Percentiles rank a stretch among this genome's conserved stretches.
Conservation (phyloP, 2,888 invertebrate genomes). For the Prosopocoilus inquinatus region DNA sequence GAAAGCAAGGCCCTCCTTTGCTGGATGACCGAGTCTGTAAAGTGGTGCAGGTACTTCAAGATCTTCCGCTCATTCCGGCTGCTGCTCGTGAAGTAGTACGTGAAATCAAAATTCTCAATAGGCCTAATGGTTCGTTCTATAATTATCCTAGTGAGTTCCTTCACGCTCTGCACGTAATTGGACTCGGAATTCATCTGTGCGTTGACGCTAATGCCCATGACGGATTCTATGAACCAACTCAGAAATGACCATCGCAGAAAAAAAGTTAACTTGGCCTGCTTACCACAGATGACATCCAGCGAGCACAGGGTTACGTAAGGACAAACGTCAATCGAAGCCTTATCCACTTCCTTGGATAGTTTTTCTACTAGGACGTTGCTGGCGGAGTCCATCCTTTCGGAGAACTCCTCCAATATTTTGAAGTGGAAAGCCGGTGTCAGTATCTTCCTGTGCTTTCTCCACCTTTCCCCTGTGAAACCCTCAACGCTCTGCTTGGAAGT, state of each 20-base stretch:
- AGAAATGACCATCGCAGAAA: neutral
- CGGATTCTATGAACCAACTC: constrained; percentile 60
- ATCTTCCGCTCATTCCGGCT: constrained; percentile 57
- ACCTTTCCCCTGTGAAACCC: constrained; percentile 25
- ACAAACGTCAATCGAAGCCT: constrained; percentile 36
- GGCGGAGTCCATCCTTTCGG: constrained; percentile 36
- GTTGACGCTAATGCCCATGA: constrained; percentile 76
- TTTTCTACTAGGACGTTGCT: constrained; percentile 28
- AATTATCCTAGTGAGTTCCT: constrained; percentile 47
- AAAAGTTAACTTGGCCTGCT: constrained; percentile 17
- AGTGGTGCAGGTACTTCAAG: constrained; percentile 52
- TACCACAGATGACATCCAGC: constrained; percentile 41
- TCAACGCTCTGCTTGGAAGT: no score
- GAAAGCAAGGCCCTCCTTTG: constrained; percentile 47
- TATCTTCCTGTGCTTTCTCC: constrained; percentile 33
- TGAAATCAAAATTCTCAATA: constrained; percentile 52
- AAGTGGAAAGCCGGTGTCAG: constrained; percentile 40
- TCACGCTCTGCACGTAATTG: constrained; percentile 70
- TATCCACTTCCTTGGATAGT: constrained; percentile 27
- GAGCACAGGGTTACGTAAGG: constrained; percentile 36
- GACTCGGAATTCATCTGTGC: constrained; percentile 69
- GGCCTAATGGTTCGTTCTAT: constrained; percentile 39
- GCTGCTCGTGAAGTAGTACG: constrained; percentile 57
- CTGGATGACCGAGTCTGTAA: constrained; percentile 57
- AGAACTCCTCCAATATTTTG: constrained; percentile 36